Evolutionary conservation across 2,888 invertebrate species (phyloP).

Genomic region (Embidobia sp.): DNA sequence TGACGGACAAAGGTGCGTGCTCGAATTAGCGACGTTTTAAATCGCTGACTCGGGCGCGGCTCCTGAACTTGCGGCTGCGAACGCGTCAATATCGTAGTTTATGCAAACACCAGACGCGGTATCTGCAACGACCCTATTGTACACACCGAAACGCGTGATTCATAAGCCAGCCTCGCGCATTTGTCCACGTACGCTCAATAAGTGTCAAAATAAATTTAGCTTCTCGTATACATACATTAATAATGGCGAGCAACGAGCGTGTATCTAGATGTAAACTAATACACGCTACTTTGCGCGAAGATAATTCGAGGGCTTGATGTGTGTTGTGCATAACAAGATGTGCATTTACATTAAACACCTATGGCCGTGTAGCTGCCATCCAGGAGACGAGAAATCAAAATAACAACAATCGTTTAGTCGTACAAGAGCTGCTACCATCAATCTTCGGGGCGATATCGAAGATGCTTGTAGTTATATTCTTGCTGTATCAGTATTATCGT

Average conservation of each 20-base stretch:
- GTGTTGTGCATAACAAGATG: conserved; percentile 22
- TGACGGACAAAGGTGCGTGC: too few relatives aligned
- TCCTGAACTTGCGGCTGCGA: too few relatives aligned
- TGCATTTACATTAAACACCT: conserved; percentile 6
- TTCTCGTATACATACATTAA: conserved; percentile 23
- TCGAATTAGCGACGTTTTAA: too few relatives aligned
- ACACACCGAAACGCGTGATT: conserved; percentile 19
- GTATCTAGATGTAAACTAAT: conserved; percentile 43
- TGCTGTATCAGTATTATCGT: too few relatives aligned
- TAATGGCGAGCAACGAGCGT: conserved; percentile 17
- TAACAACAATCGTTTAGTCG: background rate
- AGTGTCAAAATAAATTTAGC: conserved; percentile 44
- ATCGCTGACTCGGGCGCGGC: too few relatives aligned
- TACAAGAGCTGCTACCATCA: too few relatives aligned
- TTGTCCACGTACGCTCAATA: conserved; percentile 44
- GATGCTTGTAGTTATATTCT: too few relatives aligned
- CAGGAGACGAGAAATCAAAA: background rate
- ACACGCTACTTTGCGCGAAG: conserved; percentile 26
- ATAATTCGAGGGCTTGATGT: conserved; percentile 32
- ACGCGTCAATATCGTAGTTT: conserved; percentile 15
- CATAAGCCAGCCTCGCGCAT: conserved; percentile 37
- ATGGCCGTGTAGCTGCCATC: background rate
- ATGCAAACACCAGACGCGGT: background rate
- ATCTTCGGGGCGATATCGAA: too few relatives aligned
- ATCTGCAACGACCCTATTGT: conserved; percentile 7